These are phyloP conservation scores for Andinoacara biseriatus DNA, from an alignment of 2,113 vertebrate genomes.

Conservation along the genomic window DNA sequence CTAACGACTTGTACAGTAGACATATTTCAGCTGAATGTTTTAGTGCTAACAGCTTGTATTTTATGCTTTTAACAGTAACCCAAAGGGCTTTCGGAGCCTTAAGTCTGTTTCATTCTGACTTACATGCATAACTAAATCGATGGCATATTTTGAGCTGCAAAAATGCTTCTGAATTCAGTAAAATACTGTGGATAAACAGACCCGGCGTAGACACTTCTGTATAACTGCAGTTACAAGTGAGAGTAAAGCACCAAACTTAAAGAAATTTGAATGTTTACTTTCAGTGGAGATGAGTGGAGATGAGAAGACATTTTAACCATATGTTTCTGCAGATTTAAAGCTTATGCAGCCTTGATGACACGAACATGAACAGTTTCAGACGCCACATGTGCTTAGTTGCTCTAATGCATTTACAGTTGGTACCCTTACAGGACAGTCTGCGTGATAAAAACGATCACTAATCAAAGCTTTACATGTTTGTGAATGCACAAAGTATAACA, in stretches of 20 bases:
- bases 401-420: no score
- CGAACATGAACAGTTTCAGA: background rate
- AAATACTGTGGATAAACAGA: background rate
- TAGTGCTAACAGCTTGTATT: background rate
- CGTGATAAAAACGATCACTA: background rate
- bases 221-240: background rate
- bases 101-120: background rate
- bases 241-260: background rate
- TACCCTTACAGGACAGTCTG: background rate
- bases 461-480: background rate
- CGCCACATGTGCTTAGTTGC: no score
- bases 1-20: background rate
- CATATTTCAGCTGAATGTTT: background rate
- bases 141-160: background rate
- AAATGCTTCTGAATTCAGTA: background rate
- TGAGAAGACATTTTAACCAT: background rate
- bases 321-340: background rate
- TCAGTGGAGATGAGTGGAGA: background rate
- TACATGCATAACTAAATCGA: background rate
- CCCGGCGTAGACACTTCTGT: background rate
- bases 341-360: background rate
- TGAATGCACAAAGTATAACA: background rate
- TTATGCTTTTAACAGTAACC: background rate
- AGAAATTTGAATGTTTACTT: background rate
- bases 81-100: background rate